phyloP scores from a whole-genome alignment of 2,888 invertebrate species.

The Polydrusus cervinus region DNA sequence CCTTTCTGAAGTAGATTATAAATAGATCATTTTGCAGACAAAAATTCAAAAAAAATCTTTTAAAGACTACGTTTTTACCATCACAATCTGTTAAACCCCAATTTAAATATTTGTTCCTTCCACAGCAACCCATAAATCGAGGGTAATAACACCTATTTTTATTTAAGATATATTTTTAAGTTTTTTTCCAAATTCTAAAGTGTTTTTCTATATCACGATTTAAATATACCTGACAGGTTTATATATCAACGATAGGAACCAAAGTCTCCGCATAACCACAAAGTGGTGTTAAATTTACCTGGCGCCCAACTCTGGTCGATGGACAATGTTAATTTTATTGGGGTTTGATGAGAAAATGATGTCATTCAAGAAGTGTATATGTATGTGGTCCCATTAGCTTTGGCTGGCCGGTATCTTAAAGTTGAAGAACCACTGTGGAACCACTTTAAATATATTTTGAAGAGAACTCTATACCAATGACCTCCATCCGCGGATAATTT shows the following conservation, averaged over 20 bases:
- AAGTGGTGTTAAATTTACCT: constrained; percentile 63
- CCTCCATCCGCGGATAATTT: constrained; percentile 45
- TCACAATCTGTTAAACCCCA: no score
- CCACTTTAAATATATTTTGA: constrained; percentile 55
- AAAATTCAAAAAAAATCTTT: no score
- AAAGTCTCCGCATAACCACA: constrained; percentile 54
- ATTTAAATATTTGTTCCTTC: no score
- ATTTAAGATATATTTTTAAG: background rate
- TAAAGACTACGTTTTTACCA: no score
- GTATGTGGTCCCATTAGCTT: constrained; percentile 69
- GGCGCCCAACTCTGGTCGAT: constrained; percentile 62
- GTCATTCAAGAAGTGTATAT: constrained; percentile 69
- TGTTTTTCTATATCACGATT: constrained; percentile 19
- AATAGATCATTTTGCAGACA: no score
- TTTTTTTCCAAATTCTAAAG: background rate
- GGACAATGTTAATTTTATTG: constrained; percentile 69
- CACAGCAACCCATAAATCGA: no score
- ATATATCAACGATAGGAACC: constrained; percentile 48
- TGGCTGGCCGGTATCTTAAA: constrained; percentile 63
- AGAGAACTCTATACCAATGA: constrained; percentile 47
- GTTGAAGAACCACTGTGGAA: constrained; percentile 55
- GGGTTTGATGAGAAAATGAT: constrained; percentile 71
- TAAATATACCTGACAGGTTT: constrained; percentile 36
- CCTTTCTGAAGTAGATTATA: no score
- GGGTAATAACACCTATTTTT: background rate